phyloP scores from a whole-genome alignment of 2,797 vertebrate genomes.

The Synanceia verrucosa region DNA sequence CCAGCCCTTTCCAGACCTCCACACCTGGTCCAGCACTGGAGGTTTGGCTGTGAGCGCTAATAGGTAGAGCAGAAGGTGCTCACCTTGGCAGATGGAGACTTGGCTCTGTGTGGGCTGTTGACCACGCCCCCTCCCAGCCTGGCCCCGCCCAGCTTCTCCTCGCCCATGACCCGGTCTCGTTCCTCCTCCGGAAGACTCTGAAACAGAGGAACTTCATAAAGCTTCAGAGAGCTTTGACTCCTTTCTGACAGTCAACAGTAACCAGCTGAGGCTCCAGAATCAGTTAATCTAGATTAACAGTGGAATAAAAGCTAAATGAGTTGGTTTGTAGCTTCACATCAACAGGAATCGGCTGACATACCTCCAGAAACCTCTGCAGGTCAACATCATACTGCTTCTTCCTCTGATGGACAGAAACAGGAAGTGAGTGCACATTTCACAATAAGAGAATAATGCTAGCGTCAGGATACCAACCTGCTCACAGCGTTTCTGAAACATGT shows the following conservation, averaged over 20 bases:
- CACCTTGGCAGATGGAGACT: slow-evolving; percentile 78
- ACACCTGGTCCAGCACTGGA: no score
- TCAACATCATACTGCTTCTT: slow-evolving; percentile 87
- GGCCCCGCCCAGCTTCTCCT: slow-evolving; percentile 82
- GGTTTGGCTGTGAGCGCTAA: no score
- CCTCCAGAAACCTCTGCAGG: slow-evolving; percentile 85
- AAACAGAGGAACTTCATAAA: not conserved
- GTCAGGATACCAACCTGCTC: slow-evolving; percentile 77
- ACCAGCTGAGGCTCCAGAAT: no score
- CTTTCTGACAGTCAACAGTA: no score
- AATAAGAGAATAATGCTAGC: not conserved
- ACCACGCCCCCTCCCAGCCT: slow-evolving; percentile 51
- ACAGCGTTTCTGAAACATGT: slow-evolving; percentile 86
- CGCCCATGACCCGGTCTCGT: slow-evolving; percentile 77
- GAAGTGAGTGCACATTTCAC: not conserved
- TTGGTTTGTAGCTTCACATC: no score
- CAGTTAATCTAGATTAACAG: no score
- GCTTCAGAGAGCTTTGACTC: no score
- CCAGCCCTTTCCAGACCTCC: no score
- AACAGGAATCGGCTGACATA: slow-evolving; percentile 19
- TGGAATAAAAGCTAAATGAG: no score
- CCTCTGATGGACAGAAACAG: slow-evolving; percentile 62
- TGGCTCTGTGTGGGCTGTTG: slow-evolving; percentile 73
- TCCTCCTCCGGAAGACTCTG: slow-evolving; percentile 86
- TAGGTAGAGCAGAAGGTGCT: not conserved